phyloP scores from a whole-genome alignment of 2,888 invertebrate genomes.

The Formica aserva region DNA sequence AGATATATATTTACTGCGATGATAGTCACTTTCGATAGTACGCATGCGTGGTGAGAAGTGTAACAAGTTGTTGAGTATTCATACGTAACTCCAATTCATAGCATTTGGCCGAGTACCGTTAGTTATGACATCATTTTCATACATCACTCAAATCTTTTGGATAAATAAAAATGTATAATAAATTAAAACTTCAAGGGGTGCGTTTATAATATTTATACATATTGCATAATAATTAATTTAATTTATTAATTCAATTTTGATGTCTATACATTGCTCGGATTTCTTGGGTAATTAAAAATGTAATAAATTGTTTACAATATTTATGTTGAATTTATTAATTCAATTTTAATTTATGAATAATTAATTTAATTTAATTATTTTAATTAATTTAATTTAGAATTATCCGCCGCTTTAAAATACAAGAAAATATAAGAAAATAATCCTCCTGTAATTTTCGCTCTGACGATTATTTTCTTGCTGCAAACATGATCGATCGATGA shows the following conservation, averaged over 20 bases:
- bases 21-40: background rate
- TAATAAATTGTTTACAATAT: background rate
- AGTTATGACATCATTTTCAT: background rate
- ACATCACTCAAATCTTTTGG: background rate
- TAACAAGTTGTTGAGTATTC: slow-evolving; percentile 46
- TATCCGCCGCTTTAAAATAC: background rate
- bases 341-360: background rate
- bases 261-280: background rate
- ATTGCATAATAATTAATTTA: background rate
- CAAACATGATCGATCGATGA: background rate
- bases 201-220: background rate
- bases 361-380: background rate
- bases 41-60: slow-evolving; percentile 41
- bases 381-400: background rate
- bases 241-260: background rate
- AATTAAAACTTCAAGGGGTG: background rate
- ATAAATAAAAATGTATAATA: background rate
- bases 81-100: background rate
- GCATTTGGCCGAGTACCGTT: slow-evolving; percentile 15
- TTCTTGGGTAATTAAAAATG: background rate
- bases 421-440: background rate
- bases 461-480: background rate
- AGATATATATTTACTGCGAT: background rate
- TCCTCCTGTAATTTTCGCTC: background rate
- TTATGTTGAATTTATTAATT: background rate